Percentiles rank a stretch among this genome's conserved stretches.
Conservation (phyloP, 2,113 vertebrate genomes). For the Channa maculata region DNA sequence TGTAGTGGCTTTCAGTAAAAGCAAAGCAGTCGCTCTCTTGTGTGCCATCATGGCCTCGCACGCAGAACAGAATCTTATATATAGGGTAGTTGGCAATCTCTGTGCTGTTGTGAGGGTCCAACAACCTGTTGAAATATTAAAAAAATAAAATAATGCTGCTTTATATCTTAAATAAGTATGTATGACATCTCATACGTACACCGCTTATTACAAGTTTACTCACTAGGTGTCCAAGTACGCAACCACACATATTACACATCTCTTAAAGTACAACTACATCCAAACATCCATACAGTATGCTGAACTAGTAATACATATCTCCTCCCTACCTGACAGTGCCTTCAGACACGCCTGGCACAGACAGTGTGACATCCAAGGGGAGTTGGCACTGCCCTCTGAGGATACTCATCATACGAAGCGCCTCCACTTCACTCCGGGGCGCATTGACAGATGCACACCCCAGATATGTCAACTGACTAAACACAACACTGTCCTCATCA, state of each 20-base stretch:
- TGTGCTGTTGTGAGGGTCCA: constrained; percentile 92
- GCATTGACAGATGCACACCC: constrained; percentile 98
- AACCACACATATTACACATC: no score
- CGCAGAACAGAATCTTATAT: constrained; percentile 99
- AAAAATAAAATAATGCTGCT: constrained; percentile 1
- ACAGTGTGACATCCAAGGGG: constrained; percentile 94
- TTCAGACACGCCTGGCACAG: constrained; percentile 96
- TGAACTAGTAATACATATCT: background rate
- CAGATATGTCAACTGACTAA: constrained; percentile 97
- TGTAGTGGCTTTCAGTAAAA: constrained; percentile 99
- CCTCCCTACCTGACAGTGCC: constrained; percentile 92
- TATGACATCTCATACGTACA: no score
- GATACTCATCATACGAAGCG: constrained; percentile 97
- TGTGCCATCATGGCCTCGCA: constrained; percentile 95
- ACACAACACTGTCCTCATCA: constrained; percentile 97
- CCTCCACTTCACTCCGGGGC: constrained; percentile 96
- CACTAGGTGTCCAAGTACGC: background rate
- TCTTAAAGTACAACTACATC: no score
- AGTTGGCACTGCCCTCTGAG: constrained; percentile 94
- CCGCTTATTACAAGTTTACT: no score
- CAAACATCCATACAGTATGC: background rate
- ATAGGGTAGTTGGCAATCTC: constrained; percentile 99
- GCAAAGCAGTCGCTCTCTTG: constrained; percentile 98
- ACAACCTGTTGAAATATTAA: constrained; percentile 83
- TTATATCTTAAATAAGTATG: background rate